Conservation (phyloP, 2,888 invertebrate genomes). For the Callinectes sapidus region DNA sequence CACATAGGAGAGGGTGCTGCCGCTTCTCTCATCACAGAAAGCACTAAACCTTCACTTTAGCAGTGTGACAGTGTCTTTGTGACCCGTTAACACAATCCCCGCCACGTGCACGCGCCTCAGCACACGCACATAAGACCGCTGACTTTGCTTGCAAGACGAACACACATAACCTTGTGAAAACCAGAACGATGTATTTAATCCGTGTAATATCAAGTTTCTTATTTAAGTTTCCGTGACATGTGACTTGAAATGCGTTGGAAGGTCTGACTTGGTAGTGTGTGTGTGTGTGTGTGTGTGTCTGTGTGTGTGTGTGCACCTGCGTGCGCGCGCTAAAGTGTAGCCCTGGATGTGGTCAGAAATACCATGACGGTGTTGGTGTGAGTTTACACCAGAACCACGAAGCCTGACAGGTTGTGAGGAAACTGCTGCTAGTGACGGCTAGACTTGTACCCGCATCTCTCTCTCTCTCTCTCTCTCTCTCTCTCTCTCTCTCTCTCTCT, state of each 20-base stretch:
- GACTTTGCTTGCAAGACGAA: slow-evolving; percentile 14
- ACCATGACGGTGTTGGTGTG: slow-evolving; percentile 10
- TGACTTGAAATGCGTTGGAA: background rate
- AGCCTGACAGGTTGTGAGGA: background rate
- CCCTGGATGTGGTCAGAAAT: background rate
- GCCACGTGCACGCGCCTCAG: background rate
- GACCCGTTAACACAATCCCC: background rate
- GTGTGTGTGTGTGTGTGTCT: background rate
- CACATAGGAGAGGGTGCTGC: background rate
- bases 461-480: slow-evolving; percentile 42
- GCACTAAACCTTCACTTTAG: background rate
- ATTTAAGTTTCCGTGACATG: background rate
- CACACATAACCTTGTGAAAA: slow-evolving; percentile 9
- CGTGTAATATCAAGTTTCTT: slow-evolving; percentile 9
- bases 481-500: slow-evolving; percentile 36
- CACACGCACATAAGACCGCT: background rate
- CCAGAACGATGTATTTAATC: background rate
- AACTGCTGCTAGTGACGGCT: background rate
- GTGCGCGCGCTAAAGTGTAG: background rate
- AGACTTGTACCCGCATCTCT: background rate
- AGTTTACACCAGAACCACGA: background rate
- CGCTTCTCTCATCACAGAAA: background rate
- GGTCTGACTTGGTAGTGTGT: background rate
- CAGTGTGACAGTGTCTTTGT: background rate
- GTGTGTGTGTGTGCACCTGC: background rate